A percentile compares a stretch with the other conserved stretches of the same genome.
Conservation (phyloP, 1,140 invertebrate genomes). For the Caenorhabditis latens region DNA sequence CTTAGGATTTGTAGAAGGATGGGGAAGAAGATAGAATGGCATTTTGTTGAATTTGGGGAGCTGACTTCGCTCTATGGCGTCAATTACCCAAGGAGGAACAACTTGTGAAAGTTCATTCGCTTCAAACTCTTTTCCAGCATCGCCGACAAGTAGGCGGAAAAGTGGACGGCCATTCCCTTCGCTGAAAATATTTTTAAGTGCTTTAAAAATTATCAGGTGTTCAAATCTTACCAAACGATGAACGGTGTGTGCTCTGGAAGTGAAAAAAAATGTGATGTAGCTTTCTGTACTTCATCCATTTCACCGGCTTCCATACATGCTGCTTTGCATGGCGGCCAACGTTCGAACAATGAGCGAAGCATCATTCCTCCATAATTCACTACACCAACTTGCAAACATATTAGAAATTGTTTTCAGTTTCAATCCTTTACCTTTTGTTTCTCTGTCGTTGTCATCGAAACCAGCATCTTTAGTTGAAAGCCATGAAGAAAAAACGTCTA, state of each 20-base stretch:
- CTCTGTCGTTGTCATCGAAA: slow-evolving; percentile 84
- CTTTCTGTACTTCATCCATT: slow-evolving; percentile 65
- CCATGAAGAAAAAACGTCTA: slow-evolving; percentile 97
- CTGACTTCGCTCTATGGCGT: slow-evolving; percentile 84
- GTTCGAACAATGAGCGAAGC: slow-evolving; percentile 92
- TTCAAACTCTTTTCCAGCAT: slow-evolving; percentile 95
- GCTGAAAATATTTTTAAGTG: slow-evolving; percentile 80
- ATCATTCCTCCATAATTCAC: slow-evolving; percentile 96
- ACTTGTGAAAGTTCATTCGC: slow-evolving; percentile 91
- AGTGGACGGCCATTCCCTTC: slow-evolving; percentile 94
- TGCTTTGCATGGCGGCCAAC: slow-evolving; percentile 86
- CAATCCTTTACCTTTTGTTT: slow-evolving; percentile 84
- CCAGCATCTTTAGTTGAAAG: slow-evolving; percentile 95
- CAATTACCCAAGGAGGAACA: slow-evolving; percentile 94
- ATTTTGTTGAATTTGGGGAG: slow-evolving; percentile 96
- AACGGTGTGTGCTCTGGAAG: slow-evolving; percentile 95
- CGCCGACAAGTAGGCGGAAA: slow-evolving; percentile 89
- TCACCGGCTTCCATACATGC: slow-evolving; percentile 74
- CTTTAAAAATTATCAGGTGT: slow-evolving; percentile 53
- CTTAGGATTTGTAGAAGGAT: slow-evolving; percentile 90
- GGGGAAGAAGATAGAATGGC: slow-evolving; percentile 94
- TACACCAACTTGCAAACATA: slow-evolving; percentile 70
- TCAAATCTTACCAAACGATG: slow-evolving; percentile 86
- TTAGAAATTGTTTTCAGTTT: neutral
- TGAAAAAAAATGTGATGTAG: slow-evolving; percentile 89